Conservation (phyloP, 2,113 vertebrate genomes). For the Protomyctophum bolini region DNA sequence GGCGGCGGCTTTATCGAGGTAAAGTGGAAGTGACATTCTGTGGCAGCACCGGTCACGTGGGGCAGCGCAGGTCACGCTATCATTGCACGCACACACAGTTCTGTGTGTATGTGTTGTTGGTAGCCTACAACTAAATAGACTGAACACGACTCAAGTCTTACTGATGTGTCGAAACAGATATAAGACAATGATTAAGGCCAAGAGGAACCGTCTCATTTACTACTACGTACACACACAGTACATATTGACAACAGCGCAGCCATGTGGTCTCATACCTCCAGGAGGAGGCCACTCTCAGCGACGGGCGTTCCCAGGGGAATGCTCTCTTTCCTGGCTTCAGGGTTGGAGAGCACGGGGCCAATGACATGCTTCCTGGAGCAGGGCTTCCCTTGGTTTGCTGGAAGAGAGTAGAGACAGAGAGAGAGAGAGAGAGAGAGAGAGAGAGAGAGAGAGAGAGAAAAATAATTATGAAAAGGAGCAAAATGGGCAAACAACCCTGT, state of each 20-base stretch:
- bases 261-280: slow-evolving; percentile 83
- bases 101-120: too few relatives aligned
- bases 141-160: too few relatives aligned
- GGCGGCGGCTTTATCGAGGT: too few relatives aligned
- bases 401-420: background rate
- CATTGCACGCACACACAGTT: too few relatives aligned
- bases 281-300: slow-evolving; percentile 88
- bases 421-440: background rate
- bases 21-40: too few relatives aligned
- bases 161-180: too few relatives aligned
- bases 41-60: too few relatives aligned
- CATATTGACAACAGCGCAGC: background rate
- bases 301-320: slow-evolving; percentile 47
- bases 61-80: too few relatives aligned
- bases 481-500: slow-evolving; percentile 4
- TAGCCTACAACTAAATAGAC: too few relatives aligned
- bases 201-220: too few relatives aligned
- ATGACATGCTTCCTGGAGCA: slow-evolving; percentile 72
- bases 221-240: background rate
- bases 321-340: slow-evolving; percentile 78
- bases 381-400: slow-evolving; percentile 85
- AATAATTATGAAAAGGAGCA: background rate
- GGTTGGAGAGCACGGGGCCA: slow-evolving; percentile 62
- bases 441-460: background rate
- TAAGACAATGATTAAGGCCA: too few relatives aligned